phyloP scores from a whole-genome alignment of 2,113 vertebrate genomes.

The Epinephelus fuscoguttatus region DNA sequence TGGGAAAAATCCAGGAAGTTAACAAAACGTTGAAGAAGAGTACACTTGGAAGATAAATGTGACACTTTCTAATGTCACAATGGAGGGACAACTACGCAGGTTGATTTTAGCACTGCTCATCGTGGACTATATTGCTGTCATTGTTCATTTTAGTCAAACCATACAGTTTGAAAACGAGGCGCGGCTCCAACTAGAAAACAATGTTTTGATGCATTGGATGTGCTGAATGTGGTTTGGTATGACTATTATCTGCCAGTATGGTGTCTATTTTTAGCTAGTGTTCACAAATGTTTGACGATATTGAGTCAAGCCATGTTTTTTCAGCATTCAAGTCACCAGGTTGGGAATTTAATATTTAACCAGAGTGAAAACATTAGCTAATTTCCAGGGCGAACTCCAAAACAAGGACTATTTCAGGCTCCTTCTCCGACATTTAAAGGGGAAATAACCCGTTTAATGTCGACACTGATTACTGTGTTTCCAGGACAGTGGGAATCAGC shows the following conservation, averaged over 20 bases:
- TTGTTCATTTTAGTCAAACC: too few relatives aligned
- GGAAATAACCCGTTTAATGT: constrained; percentile 13
- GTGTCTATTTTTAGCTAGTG: not conserved
- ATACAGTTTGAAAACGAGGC: too few relatives aligned
- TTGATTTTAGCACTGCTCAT: too few relatives aligned
- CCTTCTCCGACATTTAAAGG: constrained; percentile 25
- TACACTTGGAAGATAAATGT: too few relatives aligned
- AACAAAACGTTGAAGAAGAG: too few relatives aligned
- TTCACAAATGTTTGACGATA: too few relatives aligned
- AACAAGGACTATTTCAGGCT: constrained; percentile 3
- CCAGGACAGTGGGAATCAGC: not conserved
- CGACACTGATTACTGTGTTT: not conserved
- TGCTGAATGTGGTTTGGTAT: not conserved
- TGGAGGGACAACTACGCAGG: too few relatives aligned
- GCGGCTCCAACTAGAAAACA: too few relatives aligned
- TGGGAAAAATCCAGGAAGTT: too few relatives aligned
- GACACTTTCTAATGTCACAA: too few relatives aligned
- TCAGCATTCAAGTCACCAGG: not conserved
- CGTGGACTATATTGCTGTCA: too few relatives aligned
- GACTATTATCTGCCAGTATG: not conserved
- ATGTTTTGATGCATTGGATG: too few relatives aligned
- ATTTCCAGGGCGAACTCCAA: constrained; percentile 15
- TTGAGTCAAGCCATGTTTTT: not conserved
- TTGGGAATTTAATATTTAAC: constrained; percentile 55
- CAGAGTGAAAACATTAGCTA: constrained; percentile 52